Base-by-base conservation (phyloP, 2,113 vertebrate species). In the Corvus cornix region DNA sequence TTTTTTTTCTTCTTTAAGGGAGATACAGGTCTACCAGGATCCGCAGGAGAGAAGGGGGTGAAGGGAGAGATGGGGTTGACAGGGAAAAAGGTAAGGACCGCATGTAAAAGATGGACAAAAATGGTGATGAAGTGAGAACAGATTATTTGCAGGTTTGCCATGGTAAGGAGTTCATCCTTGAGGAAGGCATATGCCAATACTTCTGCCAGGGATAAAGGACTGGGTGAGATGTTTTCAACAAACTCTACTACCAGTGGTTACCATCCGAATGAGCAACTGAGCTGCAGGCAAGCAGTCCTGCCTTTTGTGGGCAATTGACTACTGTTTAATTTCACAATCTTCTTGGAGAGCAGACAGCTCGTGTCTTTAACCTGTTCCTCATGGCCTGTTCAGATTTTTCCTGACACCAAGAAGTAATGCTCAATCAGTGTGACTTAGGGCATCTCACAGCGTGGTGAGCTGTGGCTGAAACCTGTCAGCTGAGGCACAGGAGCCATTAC, bases 31-130 rank as follows among this genome's bases (percentile, higher is more conserved):
- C 67, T 35, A 43, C 35, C 53, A 69, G 98, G 98, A 64, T 16
- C n/a, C 10, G 46, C 85, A 41, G 98, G 97, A 92, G 85, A 96
- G 41, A 86, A 21, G 9, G 97, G 97, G 7, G 16, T 49, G 22
- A 73, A 74, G 5, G 96, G 97, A 94, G 87, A 90, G 73, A 67
- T 82, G 11, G 97, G 97, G 8, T 63, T 89, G 4, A 2, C 58
- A 16, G 97, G 97, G 6, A 89, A 75, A 63, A 98, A 98, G 97
- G 97, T 97, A 96, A 95, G 28, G 19, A 74, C 10, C 7, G 1
- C 16, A n/a, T 56, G 15, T 87, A 27, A 51, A 94, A 90, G 14
- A 18, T 26, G 4, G 59, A 63, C 35, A 20, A 24, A 85, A 75
- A n/a, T 33, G 23, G 19, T 53, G 48, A 48, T 1, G 2, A 62